Evolutionary conservation across 2,797 vertebrate genomes (phyloP), one percentile per base, ranked within the genome.

Genomic region (Gymnocypris eckloni): DNA sequence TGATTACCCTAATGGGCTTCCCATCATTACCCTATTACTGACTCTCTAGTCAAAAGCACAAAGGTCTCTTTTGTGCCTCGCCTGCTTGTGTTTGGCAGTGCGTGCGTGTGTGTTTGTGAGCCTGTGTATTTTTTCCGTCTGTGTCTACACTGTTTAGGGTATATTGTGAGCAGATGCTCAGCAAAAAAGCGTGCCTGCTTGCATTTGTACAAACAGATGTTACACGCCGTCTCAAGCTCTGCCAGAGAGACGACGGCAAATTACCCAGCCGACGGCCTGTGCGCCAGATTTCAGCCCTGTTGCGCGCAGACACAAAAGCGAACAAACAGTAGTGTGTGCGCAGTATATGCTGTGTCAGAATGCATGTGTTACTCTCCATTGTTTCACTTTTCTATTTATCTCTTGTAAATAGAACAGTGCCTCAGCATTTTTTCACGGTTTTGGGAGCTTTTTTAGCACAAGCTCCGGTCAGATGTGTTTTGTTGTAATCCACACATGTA

Each of bases 1-100:
- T 91, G 93, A 94, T 94, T 93, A 90, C 91, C 69, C 90, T 90
- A 93, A 94, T 92, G 71, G 86, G 89, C 85, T 83, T 70, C 86
- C 87, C 88, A 88, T 92, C 93, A 93, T 92, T 91, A 92, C 90
- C 82, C 69, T 90, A 89, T 89, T 90, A 90, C 89, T 85, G 88
- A 90, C 89, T 89, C 90, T 69, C 90, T 87, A 90, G 86, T 91
- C 87, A 90, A 76, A 84, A 77, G 86, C 87, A 83, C 82, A 89
- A 90, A 86, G 80, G 76, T 77, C 87, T 90, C 69, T 82, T 88
- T 85, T 82, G 81, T 87, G 75, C 76, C 45, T 79, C 10, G 33
- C 79, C 84, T 88, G 87, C 79, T 72, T 82, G 77, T 82, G 28
- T 76, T 84, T 87, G 73, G 82, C 79, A 67, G 82, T 81, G 22